Percentiles rank a stretch among this genome's conserved stretches.
phyloP scores from a whole-genome alignment of 2,113 vertebrate species.

The Chaetops frenatus region DNA sequence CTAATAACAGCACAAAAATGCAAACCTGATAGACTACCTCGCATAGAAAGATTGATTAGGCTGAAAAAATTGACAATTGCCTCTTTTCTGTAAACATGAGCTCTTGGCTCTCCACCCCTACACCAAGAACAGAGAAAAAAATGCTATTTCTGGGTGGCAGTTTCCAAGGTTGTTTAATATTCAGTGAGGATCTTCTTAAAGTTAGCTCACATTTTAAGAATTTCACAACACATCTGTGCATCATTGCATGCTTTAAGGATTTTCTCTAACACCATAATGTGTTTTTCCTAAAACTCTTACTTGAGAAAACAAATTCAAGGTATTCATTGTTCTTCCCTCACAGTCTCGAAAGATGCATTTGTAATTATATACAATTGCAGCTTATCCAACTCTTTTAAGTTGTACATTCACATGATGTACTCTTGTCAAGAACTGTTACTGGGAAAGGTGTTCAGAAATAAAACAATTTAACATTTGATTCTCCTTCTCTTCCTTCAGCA shows the following conservation, averaged over 20 bases:
- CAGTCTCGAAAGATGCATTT: neutral
- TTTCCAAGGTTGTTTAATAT: slow-evolving; percentile 24
- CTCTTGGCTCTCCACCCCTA: neutral
- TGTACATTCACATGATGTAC: fast-evolving
- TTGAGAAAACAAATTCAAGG: neutral
- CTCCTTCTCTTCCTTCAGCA: neutral
- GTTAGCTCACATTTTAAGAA: neutral
- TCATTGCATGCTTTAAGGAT: neutral
- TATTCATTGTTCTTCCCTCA: neutral
- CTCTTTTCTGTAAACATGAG: neutral
- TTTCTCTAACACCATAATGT: neutral
- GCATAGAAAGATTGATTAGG: neutral
- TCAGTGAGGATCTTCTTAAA: neutral
- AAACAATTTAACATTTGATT: neutral
- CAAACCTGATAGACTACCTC: neutral
- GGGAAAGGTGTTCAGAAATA: neutral
- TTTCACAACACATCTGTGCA: slow-evolving; percentile 12
- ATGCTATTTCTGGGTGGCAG: neutral
- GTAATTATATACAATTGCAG: neutral
- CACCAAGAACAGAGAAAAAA: neutral
- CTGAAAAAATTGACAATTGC: neutral
- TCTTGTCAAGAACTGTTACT: neutral
- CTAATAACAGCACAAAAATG: neutral
- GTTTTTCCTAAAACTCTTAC: neutral
- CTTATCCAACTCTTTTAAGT: neutral